Conservation (phyloP, 2,888 invertebrate genomes). For the Antheraea assamensis region DNA sequence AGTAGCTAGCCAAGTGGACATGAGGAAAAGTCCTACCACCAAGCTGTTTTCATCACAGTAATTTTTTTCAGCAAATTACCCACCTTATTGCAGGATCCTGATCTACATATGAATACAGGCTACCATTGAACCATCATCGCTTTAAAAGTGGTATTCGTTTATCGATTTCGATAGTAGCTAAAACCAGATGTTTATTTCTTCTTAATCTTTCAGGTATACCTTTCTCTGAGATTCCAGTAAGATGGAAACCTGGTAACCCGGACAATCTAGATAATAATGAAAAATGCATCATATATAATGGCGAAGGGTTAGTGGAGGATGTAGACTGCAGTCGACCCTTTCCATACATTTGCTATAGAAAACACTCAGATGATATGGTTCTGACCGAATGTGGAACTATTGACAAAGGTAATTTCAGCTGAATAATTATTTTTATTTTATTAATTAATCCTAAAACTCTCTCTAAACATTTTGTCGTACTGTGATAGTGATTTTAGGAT, state of each 20-base stretch:
- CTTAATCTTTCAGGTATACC: conserved; percentile 41
- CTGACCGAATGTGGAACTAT: conserved; percentile 42
- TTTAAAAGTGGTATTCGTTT: too few relatives aligned
- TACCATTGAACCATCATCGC: too few relatives aligned
- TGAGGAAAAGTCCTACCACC: too few relatives aligned
- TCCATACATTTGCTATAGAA: conserved; percentile 44
- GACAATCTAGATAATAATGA: conserved; percentile 40
- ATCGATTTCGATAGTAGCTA: too few relatives aligned
- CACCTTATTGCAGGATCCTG: too few relatives aligned
- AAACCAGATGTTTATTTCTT: background rate
- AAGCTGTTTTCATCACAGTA: too few relatives aligned
- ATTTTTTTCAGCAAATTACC: too few relatives aligned
- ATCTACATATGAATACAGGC: too few relatives aligned
- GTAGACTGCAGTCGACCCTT: conserved; percentile 39
- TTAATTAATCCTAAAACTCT: background rate
- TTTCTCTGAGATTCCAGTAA: conserved; percentile 35
- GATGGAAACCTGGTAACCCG: conserved; percentile 42
- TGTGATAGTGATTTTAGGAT: background rate
- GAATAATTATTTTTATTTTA: background rate
- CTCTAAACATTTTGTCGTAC: background rate
- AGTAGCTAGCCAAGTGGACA: too few relatives aligned
- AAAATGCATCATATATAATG: conserved; percentile 40
- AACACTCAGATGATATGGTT: conserved; percentile 24
- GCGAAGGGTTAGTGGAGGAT: conserved; percentile 39
- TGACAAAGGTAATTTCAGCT: conserved; percentile 35